Evolutionary conservation across 2,797 vertebrate genomes (phyloP).

Genomic region (Helarctos malayanus): DNA sequence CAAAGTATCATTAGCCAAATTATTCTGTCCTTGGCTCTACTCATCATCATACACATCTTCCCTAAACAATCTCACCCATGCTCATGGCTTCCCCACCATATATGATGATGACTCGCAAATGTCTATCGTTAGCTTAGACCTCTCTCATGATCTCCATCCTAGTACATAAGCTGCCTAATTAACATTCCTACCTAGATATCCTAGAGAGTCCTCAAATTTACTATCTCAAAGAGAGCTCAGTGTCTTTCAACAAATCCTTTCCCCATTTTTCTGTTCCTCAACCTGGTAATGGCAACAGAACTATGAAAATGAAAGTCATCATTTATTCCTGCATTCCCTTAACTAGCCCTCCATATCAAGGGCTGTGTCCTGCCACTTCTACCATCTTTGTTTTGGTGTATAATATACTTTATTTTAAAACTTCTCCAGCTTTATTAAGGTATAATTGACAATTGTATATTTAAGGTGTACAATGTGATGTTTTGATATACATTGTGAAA

Average conservation of each 20-base stretch:
- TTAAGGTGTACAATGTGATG: background rate
- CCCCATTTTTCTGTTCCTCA: background rate
- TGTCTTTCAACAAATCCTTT: background rate
- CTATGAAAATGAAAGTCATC: background rate
- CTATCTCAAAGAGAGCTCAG: background rate
- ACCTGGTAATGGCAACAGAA: background rate
- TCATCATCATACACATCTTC: background rate
- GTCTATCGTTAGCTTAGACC: background rate
- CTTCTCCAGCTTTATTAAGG: background rate
- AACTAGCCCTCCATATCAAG: background rate
- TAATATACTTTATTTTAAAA: background rate
- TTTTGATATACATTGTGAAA: background rate
- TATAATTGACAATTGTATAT: background rate
- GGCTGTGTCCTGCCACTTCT: background rate
- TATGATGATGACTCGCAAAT: background rate
- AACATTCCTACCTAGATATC: background rate
- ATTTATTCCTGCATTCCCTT: slow-evolving; percentile 8
- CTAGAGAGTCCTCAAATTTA: background rate
- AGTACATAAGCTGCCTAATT: background rate
- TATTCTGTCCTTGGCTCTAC: background rate
- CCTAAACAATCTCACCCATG: background rate
- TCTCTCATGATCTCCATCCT: background rate
- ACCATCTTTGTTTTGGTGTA: background rate
- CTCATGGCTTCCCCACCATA: background rate
- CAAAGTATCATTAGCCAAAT: background rate